These are phyloP conservation scores for Urosaurus nigricauda DNA, from an alignment of 2,797 vertebrate species.

Conservation along the genomic window DNA sequence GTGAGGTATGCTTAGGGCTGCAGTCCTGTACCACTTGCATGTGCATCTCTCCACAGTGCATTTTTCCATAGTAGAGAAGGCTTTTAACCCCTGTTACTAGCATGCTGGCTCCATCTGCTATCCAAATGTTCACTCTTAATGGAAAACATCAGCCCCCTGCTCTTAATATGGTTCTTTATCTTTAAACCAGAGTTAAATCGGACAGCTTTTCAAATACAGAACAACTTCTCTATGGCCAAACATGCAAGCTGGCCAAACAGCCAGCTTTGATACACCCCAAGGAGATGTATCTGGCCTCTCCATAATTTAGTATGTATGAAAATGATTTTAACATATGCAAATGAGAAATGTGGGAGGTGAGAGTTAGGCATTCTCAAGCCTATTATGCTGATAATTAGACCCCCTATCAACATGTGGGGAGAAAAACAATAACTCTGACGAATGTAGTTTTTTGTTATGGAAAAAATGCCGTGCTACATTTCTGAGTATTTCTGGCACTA, in stretches of 20 bases:
- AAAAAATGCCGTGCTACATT: slow-evolving; percentile 3
- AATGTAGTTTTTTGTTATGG: background rate
- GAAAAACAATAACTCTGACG: background rate
- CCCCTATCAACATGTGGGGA: background rate
- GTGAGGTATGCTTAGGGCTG: too few relatives aligned
- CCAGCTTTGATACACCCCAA: background rate
- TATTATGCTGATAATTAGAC: slow-evolving; percentile 8
- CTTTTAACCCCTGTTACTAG: background rate
- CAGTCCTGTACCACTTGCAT: too few relatives aligned
- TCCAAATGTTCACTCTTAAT: background rate
- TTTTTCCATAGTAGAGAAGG: background rate
- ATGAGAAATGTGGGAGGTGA: slow-evolving; percentile 6
- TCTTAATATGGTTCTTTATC: background rate
- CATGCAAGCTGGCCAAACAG: background rate
- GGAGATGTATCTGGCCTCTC: background rate
- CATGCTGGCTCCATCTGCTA: background rate
- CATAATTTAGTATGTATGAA: background rate
- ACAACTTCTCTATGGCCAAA: background rate
- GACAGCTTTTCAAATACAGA: background rate
- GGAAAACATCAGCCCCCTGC: background rate
- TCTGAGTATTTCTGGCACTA: slow-evolving; percentile 20
- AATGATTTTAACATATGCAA: slow-evolving; percentile 14
- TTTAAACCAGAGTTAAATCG: background rate
- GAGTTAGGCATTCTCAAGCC: background rate
- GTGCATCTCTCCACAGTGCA: background rate